Base-by-base conservation (phyloP, 2,113 vertebrate species). In the Apaloderma vittatum region DNA sequence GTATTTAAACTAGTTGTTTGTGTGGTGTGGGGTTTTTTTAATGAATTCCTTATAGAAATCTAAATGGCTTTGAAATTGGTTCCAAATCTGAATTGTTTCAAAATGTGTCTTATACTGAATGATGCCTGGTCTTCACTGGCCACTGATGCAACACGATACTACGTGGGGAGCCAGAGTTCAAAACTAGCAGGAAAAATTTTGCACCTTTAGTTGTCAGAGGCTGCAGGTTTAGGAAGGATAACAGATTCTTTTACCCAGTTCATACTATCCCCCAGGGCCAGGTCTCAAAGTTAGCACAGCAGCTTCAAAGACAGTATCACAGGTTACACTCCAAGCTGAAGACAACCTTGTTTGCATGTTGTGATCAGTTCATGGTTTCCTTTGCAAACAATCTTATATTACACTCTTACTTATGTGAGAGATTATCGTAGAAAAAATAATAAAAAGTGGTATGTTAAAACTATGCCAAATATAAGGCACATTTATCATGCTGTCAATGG, bases 41-140 rank as follows among this genome's bases (percentile, higher is more conserved):
- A 97, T 77, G 13, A 96, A 82, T 96, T 96, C 95, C 92, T 97
- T 96, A 77, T 49, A 95, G 91, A 96, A 89, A 80, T 88, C 58
- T 79, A 95, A 95, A 91, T 46, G 51, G 81, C 92, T 97, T 88
- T 95, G 95, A 97, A 97, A 97, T 95, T 14, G 67, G 65, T 94
- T 96, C 96, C 96, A 98, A 97, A 92, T 63, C 75, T 93, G 91
- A 98, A 97, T 96, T 96, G 96, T 94, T 98, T 98, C 96, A 97
- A 95, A 98, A 96, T 97, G 94, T 96, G 85, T 82, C 90, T 95
- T 80, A 66, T 37, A 88, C 63, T 88, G 89, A 97, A 96, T 48
- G 93, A 79, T 17, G 24, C 91, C n/a, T 58, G 36, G 30, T 51
- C 73, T 97, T 78, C 45, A 87, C 77, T 84, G 55, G 84, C 91